Conservation (phyloP, 2,797 vertebrate genomes). For the Peromyscus nudipes region DNA sequence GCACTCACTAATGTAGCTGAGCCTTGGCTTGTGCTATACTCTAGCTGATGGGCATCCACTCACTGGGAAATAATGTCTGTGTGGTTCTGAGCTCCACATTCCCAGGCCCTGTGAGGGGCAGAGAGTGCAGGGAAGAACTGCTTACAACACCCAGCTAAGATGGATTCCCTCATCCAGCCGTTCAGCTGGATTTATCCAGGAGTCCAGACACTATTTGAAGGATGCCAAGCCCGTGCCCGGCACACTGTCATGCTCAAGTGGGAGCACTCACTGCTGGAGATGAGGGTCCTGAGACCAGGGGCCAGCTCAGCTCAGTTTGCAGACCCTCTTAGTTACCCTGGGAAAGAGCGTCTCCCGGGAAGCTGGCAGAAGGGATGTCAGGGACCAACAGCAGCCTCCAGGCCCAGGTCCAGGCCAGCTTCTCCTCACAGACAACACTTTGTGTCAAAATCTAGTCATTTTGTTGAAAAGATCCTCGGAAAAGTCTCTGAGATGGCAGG, state of each 20-base stretch:
- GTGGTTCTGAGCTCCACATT: background rate
- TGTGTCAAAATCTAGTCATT: background rate
- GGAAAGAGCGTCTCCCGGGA: background rate
- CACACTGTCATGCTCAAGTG: background rate
- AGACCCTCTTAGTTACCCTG: background rate
- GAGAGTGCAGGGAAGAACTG: fast-evolving
- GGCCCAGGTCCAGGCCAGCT: background rate
- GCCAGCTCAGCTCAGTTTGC: background rate
- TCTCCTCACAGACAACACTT: background rate
- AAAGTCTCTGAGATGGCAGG: background rate
- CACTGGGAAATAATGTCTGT: background rate
- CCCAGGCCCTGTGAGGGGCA: background rate
- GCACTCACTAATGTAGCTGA: background rate
- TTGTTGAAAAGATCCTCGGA: background rate
- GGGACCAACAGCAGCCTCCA: background rate
- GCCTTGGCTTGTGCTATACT: background rate
- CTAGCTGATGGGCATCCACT: background rate
- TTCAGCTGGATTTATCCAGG: background rate
- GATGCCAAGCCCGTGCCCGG: background rate
- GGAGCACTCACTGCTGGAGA: background rate
- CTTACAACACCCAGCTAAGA: fast-evolving
- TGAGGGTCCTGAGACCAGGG: background rate
- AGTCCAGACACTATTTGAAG: background rate
- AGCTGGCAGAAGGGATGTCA: background rate
- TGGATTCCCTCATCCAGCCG: background rate